phyloP scores from a whole-genome alignment of 2,888 invertebrate genomes.

The Drosophila subsilvestris region DNA sequence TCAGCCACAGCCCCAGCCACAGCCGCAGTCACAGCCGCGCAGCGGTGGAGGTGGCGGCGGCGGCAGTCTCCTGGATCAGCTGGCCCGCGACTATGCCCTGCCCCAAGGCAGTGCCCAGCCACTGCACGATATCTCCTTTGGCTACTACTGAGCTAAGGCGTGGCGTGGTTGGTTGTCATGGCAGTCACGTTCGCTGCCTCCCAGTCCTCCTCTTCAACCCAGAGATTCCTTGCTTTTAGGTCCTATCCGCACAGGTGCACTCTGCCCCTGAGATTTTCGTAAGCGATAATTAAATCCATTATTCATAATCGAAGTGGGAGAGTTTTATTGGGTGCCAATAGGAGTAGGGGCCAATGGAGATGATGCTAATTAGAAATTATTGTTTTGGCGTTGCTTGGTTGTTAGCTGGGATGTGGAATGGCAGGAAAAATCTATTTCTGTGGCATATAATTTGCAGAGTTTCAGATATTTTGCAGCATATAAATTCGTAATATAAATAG shows the following conservation, averaged over 20 bases:
- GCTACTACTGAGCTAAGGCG: slow-evolving; percentile 86
- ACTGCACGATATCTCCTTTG: slow-evolving; percentile 93
- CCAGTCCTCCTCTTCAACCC: slow-evolving; percentile 19
- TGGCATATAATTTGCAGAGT: too few relatives aligned
- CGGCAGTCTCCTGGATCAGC: slow-evolving; percentile 89
- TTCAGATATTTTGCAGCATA: too few relatives aligned
- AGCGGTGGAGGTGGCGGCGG: slow-evolving; percentile 81
- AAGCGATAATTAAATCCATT: slow-evolving; percentile 42
- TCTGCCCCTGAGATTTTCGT: slow-evolving; percentile 25
- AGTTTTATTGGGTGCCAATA: background rate
- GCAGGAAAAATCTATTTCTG: too few relatives aligned
- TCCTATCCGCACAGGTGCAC: slow-evolving; percentile 30
- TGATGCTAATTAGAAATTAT: background rate
- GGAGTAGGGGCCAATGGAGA: background rate
- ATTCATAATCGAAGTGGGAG: slow-evolving; percentile 16
- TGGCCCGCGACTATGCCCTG: slow-evolving; percentile 91
- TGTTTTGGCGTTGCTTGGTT: too few relatives aligned
- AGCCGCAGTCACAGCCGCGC: slow-evolving; percentile 74
- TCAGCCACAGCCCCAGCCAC: slow-evolving; percentile 66
- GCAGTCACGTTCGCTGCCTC: slow-evolving; percentile 33
- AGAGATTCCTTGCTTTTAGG: slow-evolving; percentile 39
- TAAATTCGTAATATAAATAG: too few relatives aligned
- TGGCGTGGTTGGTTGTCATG: slow-evolving; percentile 25
- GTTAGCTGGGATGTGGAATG: too few relatives aligned
- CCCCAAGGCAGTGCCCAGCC: slow-evolving; percentile 89